Base-by-base conservation (phyloP, 1,140 invertebrate species). In the Tetranychus urticae region DNA sequence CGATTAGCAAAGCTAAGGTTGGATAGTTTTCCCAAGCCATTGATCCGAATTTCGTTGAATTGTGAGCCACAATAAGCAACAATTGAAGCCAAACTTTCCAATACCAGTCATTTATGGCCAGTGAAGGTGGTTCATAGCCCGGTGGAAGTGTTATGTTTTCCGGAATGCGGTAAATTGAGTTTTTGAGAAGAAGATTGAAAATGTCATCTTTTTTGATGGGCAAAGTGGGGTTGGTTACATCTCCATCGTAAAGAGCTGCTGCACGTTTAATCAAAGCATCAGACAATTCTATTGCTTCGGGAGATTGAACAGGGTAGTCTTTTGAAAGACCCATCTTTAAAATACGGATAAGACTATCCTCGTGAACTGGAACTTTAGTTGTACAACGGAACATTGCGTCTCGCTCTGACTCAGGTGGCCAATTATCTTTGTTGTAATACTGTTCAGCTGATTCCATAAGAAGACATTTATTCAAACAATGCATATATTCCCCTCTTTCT, bases 41-140 rank as follows among this genome's bases (percentile, higher is more conserved):
- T 63, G 79, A 79, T 2, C 91, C 92, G 74, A 94, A 88, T 14
- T 80, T 80, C 0, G 77, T 74, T 0, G 91, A 88, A 80, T 96
- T 96, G 71, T 93, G 89, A 8, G 88, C 88, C 42, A 84, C 81
- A 56, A 96, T 74, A 70, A 94, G 85, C 6, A 91, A 74, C 60
- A 97, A 74, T 68, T 94, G 83, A 39, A 83, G 77, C 91, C 91
- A 97, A 42, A 82, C 82, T 73, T 90, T 91, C 91, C 91, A 97
- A 72, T 94, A 96, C 23, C 87, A 75, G 65, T 82, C 83, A 6
- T 84, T 82, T 67, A 97, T 92, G 0, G 89, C 91, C 68, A 96
- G 75, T 65, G 81, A 82, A 0, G 91, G 91, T 13, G 91, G 84
- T 46, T 80, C 79, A 71, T 94, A 88, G 7, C 81, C 82, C 3